phyloP scores from a whole-genome alignment of 2,888 invertebrate species.

The Sympetrum striolatum region DNA sequence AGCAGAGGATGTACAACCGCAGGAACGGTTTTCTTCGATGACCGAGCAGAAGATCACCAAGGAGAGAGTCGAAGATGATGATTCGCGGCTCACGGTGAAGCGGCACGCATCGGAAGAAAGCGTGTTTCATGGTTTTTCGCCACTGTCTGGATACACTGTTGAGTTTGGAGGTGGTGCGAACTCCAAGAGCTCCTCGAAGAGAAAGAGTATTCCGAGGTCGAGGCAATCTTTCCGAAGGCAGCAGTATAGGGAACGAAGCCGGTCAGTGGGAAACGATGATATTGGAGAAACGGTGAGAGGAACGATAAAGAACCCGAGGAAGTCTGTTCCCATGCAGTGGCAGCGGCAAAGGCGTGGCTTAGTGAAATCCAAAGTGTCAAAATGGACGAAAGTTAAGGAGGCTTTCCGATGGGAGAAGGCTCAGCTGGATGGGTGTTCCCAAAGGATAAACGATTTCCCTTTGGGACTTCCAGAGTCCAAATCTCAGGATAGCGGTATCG shows the following conservation, averaged over 20 bases:
- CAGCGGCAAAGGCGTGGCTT: background rate
- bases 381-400: constrained; percentile 89
- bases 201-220: constrained; percentile 52
- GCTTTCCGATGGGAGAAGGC: constrained; percentile 88
- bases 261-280: constrained; percentile 73
- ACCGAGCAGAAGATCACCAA: background rate
- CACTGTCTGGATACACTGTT: constrained; percentile 62
- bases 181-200: constrained; percentile 51
- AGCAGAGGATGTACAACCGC: background rate
- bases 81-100: constrained; percentile 57
- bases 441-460: background rate
- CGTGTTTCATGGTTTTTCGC: constrained; percentile 70
- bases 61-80: background rate
- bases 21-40: background rate
- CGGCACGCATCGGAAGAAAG: constrained; percentile 66
- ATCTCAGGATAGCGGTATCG: constrained; percentile 60
- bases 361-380: constrained; percentile 71
- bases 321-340: background rate
- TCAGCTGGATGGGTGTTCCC: constrained; percentile 59
- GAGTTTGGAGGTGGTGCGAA: constrained; percentile 62
- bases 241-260: constrained; percentile 66
- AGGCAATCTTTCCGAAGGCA: constrained; percentile 63
- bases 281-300: constrained; percentile 23
- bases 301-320: constrained; percentile 2
- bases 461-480: constrained; percentile 55